phyloP scores from a whole-genome alignment of 2,797 vertebrate species.

The Pygocentrus nattereri region DNA sequence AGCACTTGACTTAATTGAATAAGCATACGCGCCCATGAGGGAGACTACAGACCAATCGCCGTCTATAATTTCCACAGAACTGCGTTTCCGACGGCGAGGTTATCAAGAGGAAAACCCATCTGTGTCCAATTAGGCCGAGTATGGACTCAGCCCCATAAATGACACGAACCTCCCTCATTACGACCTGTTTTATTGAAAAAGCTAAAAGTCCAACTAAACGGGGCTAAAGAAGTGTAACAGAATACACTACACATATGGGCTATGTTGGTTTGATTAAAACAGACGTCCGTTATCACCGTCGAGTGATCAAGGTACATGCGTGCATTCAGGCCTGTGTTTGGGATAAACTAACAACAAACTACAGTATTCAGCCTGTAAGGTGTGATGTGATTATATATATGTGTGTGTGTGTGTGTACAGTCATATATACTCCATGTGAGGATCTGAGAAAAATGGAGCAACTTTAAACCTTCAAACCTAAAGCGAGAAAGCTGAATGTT shows the following conservation, averaged over 20 bases:
- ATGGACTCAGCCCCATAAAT: conserved; percentile 68
- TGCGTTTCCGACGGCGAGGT: conserved; percentile 54
- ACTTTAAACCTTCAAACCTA: conserved; percentile 15
- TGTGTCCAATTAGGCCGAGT: conserved; percentile 74
- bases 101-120: conserved; percentile 74
- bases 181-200: conserved; percentile 71
- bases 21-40: conserved; percentile 51
- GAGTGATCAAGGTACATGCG: background rate
- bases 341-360: background rate
- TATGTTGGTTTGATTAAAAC: conserved; percentile 39
- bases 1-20: conserved; percentile 53
- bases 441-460: background rate
- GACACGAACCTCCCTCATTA: conserved; percentile 66
- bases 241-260: conserved; percentile 35
- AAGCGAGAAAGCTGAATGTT: conserved; percentile 21
- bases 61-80: conserved; percentile 56
- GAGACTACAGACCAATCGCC: conserved; percentile 46
- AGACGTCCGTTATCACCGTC: conserved; percentile 27
- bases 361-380: background rate
- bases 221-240: conserved; percentile 50
- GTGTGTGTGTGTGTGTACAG: no score
- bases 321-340: background rate
- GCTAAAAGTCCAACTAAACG: conserved; percentile 66
- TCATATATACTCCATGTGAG: no score
- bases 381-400: no score